These are phyloP conservation scores for Corythoichthys haematopterus DNA, from an alignment of 2,113 vertebrate genomes.

Conservation along the genomic window DNA sequence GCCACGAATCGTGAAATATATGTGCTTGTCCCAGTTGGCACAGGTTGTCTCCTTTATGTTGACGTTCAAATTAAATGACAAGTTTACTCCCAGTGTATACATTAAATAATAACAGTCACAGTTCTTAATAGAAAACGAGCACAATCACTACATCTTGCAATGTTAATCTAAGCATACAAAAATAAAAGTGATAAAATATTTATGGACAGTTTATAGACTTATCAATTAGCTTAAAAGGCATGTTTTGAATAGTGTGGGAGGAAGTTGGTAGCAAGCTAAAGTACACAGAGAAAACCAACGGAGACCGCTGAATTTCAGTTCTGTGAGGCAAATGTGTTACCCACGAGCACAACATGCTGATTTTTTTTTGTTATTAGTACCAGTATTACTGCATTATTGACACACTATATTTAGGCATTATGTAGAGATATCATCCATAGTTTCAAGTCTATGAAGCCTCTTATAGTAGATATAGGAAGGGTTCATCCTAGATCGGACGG, in stretches of 20 bases:
- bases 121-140: background rate
- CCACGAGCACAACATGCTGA: background rate
- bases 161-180: background rate
- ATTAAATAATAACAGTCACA: background rate
- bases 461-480: too few relatives aligned
- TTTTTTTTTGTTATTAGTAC: too few relatives aligned
- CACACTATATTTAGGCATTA: too few relatives aligned
- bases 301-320: background rate
- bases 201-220: background rate
- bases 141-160: background rate
- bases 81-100: background rate
- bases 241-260: background rate
- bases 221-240: background rate
- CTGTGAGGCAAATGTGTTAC: background rate
- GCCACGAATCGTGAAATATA: slow-evolving; percentile 32
- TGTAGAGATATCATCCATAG: too few relatives aligned
- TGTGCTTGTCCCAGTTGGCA: slow-evolving; percentile 30
- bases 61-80: slow-evolving; percentile 7
- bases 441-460: too few relatives aligned
- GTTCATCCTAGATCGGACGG: too few relatives aligned
- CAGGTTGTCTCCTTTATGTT: background rate
- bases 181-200: background rate
- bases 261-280: background rate
- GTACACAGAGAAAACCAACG: background rate
- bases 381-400: background rate